Conservation (phyloP, 2,888 invertebrate species). For the Philhelius pedissequus region DNA sequence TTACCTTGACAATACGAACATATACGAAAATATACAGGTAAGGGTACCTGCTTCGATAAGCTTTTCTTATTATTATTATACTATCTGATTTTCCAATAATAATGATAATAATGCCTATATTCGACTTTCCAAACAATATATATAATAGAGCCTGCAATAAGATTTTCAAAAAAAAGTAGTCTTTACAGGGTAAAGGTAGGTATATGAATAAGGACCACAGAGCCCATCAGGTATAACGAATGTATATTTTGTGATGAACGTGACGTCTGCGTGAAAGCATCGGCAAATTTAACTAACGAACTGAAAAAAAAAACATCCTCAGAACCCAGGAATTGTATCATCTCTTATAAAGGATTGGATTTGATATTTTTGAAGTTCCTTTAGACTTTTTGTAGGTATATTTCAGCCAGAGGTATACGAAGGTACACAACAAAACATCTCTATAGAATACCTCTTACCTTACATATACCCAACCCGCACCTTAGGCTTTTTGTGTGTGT, state of each 20-base stretch:
- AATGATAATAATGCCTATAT: conserved; percentile 61
- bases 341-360: conserved; percentile 61
- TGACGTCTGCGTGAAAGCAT: conserved; percentile 58
- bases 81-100: conserved; percentile 23
- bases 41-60: background rate
- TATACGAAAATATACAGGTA: background rate
- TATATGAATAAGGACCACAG: conserved; percentile 63
- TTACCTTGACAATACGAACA: too few relatives aligned
- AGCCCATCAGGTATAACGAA: conserved; percentile 59
- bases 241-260: conserved; percentile 58
- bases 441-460: conserved; percentile 3
- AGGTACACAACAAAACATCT: background rate
- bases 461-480: background rate
- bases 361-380: conserved; percentile 41
- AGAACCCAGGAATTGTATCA: conserved; percentile 52
- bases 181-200: conserved; percentile 43
- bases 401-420: background rate
- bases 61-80: background rate
- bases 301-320: conserved; percentile 53
- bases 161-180: conserved; percentile 1
- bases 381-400: conserved; percentile 2
- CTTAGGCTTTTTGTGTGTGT: background rate
- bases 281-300: conserved; percentile 66
- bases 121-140: conserved; percentile 59
- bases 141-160: conserved; percentile 42